Base-by-base conservation (phyloP, 2,888 invertebrate species). In the Caenorhabditis virilis region DNA sequence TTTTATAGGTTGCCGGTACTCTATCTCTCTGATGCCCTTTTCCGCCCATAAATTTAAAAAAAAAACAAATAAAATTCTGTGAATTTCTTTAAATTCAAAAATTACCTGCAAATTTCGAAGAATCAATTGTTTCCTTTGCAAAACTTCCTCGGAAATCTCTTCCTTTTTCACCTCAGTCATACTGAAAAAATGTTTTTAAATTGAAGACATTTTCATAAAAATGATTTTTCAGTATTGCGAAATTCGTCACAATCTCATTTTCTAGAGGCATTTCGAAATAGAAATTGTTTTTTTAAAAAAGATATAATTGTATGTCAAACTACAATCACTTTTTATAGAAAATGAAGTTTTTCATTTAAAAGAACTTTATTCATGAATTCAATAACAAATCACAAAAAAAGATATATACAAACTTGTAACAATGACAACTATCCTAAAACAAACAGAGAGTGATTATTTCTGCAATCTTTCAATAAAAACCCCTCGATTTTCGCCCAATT, bases 31-130 rank as follows among this genome's bases (percentile, higher is more conserved):
- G 16, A 7, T 39, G 6, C 20, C n/a, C 39, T 16, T 39, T 39
- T 39, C n/a, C n/a, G 6, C 39, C 39, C 30, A 9, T 13, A 30
- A 30, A 9, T 39, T 48, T 26, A 16, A 26, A 13, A 42, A 1
- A 33, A 27, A 30, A 7, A 42, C 15, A 13, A 5, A 35, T 25
- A 26, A 22, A n/a, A n/a, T n/a, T n/a, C n/a, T n/a, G n/a, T 18
- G 18, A 6, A 15, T 15, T 26, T 6, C 7, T 51, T 35, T 1
- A 26, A 23, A 27, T 20, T 43, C 23, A 30, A 45, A 48, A 45
- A 7, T 39, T 43, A 79, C 79, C 72, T 82, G 82, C 20, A 82
- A 51, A 72, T 82, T 82, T 11, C 82, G 57, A 7, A 73, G 57
- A 51, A 82, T 77, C 38, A 82, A 41, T 4, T 76, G 74, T 43